Base-by-base conservation (phyloP, 2,113 vertebrate genomes). In the Dromiciops gliroides region DNA sequence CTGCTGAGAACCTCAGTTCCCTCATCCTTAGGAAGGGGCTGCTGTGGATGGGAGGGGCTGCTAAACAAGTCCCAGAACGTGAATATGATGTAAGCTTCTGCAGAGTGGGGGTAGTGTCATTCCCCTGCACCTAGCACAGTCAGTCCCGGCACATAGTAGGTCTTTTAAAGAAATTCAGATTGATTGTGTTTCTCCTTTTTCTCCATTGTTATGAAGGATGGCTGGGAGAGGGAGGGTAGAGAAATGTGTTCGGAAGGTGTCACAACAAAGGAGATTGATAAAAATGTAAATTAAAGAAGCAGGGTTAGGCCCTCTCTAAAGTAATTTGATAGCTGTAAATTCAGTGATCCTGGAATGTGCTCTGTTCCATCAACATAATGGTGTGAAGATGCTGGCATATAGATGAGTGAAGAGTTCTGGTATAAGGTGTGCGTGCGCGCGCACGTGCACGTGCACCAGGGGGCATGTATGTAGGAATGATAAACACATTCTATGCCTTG, bases 21-120 rank as follows among this genome's bases (percentile, higher is more conserved):
- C 26, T 67, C 11, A 14, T 14, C 28, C 14, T n/a, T 75, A 75
- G 22, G 6, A 4, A 19, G 5, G 67, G 37, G 37, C 5, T 6
- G 37, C 0, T 31, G 1, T n/a, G 16, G 37, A 7, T 19, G 5
- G 16, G 37, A n/a, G 37, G 16, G 3, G 2, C 3, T 1, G 53
- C 8, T 2, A 2, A 28, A 56, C 23, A 2, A 31, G 31, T 31
- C 37, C 28, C 12, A 31, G 56, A 3, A 67, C 56, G 37, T 31
- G 56, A 67, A 28, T 31, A 37, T 11, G 56, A 31, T 56, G 26
- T 2, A 9, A 67, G 31, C 56, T 28, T 28, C 26, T 3, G 9
- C 1, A 56, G 53, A 28, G 53, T 11, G 2, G 28, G 25, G 9
- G 26, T 2, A 12, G n/a, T n/a, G n/a, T n/a, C n/a, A n/a, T n/a